Percentiles rank a stretch among this genome's conserved stretches.
Conservation (phyloP, 1,140 invertebrate species). For the Limonius californicus region DNA sequence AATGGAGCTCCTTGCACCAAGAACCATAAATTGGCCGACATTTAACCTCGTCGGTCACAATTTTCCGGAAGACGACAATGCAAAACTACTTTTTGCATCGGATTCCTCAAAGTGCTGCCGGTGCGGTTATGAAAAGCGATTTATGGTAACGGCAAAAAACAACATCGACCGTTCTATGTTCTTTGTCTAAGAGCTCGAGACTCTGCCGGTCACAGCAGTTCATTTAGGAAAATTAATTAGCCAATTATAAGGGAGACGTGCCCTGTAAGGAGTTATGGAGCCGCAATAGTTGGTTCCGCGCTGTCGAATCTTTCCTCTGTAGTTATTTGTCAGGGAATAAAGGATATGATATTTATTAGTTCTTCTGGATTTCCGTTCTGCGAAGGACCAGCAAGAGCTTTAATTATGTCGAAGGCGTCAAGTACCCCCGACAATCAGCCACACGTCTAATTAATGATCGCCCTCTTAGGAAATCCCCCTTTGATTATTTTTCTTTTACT, state of each 20-base stretch:
- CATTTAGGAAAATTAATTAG: constrained; percentile 43
- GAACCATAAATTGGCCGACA: too few relatives aligned
- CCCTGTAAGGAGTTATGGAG: constrained; percentile 1
- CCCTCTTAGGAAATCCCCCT: constrained; percentile 1
- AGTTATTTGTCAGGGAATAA: constrained; percentile 1
- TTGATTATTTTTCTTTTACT: constrained; percentile 13
- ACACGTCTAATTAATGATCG: constrained; percentile 9
- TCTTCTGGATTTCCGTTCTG: not conserved
- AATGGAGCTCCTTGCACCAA: too few relatives aligned
- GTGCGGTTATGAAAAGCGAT: constrained; percentile 19
- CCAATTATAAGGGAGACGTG: constrained; percentile 40
- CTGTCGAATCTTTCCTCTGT: constrained; percentile 1
- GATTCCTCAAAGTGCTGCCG: too few relatives aligned
- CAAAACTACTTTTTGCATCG: too few relatives aligned
- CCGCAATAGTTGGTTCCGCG: constrained; percentile 5
- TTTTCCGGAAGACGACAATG: too few relatives aligned
- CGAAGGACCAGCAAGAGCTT: not conserved
- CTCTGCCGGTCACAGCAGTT: constrained; percentile 34
- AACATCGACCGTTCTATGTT: constrained; percentile 16
- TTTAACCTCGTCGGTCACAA: too few relatives aligned
- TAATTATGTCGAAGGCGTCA: not conserved
- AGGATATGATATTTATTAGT: constrained; percentile 2
- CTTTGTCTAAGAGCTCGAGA: constrained; percentile 31
- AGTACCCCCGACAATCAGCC: not conserved
- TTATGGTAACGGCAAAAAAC: constrained; percentile 35